phyloP scores from a whole-genome alignment of 2,113 vertebrate genomes.

The Micromys minutus region DNA sequence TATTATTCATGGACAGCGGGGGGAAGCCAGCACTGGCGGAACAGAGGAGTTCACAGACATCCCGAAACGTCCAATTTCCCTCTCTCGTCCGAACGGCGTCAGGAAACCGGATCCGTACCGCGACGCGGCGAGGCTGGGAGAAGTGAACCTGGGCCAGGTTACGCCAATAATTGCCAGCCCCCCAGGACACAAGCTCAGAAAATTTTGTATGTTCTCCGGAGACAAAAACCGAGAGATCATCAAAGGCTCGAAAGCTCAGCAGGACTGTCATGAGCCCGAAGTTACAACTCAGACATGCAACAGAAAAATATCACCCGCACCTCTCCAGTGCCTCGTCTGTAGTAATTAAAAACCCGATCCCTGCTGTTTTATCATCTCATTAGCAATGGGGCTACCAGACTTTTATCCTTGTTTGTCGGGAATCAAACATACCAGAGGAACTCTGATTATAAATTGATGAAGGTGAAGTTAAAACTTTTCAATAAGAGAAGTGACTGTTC shows the following conservation, averaged over 20 bases:
- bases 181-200: slow-evolving; percentile 86
- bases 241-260: slow-evolving; percentile 96
- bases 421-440: slow-evolving; percentile 91
- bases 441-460: slow-evolving; percentile 92
- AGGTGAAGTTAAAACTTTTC: slow-evolving; percentile 91
- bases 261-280: slow-evolving; percentile 96
- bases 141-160: slow-evolving; percentile 85
- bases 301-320: slow-evolving; percentile 90
- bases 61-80: background rate
- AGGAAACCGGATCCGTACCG: slow-evolving; percentile 59
- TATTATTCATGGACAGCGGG: slow-evolving; percentile 46
- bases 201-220: slow-evolving; percentile 92
- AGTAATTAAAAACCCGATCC: slow-evolving; percentile 99
- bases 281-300: slow-evolving; percentile 97
- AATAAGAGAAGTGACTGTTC: slow-evolving; percentile 86
- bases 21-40: background rate
- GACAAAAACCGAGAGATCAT: slow-evolving; percentile 93
- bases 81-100: background rate
- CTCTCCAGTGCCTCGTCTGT: slow-evolving; percentile 91
- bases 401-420: slow-evolving; percentile 96
- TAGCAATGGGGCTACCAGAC: slow-evolving; percentile 92
- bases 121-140: slow-evolving; percentile 52
- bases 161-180: slow-evolving; percentile 85
- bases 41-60: slow-evolving; percentile 1
- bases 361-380: slow-evolving; percentile 96